Conservation (phyloP, 1,140 invertebrate genomes). For the Musca vetustissima region DNA sequence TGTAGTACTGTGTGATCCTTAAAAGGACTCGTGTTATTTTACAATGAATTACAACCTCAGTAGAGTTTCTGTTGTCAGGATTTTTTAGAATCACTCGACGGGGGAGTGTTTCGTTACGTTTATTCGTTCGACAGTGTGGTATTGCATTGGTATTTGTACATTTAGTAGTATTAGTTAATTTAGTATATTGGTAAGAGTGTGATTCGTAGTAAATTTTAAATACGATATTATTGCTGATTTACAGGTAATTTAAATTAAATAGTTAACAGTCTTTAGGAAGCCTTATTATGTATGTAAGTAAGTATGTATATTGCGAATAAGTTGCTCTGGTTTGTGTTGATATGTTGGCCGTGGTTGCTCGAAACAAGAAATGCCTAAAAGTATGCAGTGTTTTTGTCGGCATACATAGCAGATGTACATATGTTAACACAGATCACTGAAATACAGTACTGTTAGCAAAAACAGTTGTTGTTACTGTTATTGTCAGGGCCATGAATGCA, state of each 20-base stretch:
- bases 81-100: slow-evolving; percentile 6
- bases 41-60: slow-evolving; percentile 18
- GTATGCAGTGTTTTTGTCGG: not conserved
- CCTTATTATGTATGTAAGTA: not conserved
- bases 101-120: slow-evolving; percentile 7
- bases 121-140: slow-evolving; percentile 8
- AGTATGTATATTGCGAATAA: not conserved
- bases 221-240: not conserved
- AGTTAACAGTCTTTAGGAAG: slow-evolving; percentile 23
- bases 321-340: not conserved
- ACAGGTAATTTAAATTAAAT: not conserved
- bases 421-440: no score
- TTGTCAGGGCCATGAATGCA: no score
- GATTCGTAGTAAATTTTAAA: no score
- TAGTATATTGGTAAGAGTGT: no score
- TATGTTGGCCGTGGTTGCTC: not conserved
- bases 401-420: no score
- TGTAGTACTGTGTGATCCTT: no score
- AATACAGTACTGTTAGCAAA: no score
- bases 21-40: slow-evolving; percentile 11
- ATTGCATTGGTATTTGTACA: slow-evolving; percentile 20
- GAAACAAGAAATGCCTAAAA: not conserved
- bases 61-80: slow-evolving; percentile 13
- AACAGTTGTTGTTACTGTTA: no score
- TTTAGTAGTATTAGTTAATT: slow-evolving; percentile 9